Evolutionary conservation across 2,888 invertebrate species (phyloP), one percentile per base, ranked within the genome.

Genomic region (Sylvicola cinctus): DNA sequence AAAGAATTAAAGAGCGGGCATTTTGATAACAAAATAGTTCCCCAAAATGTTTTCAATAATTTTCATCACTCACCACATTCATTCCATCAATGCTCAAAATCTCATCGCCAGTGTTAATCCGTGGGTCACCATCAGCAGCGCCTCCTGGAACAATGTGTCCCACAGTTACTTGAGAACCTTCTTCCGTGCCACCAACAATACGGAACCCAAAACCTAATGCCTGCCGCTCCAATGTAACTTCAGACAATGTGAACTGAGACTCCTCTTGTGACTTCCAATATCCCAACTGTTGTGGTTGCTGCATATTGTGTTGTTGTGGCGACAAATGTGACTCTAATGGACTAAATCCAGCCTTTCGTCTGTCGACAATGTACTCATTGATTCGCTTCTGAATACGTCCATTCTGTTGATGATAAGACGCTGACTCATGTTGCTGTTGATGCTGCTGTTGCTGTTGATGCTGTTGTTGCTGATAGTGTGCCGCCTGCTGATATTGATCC

Each of bases 121-220:
- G 67, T 0, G 88, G 88, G 60, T 96, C 93, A 31, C 83, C 57
- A 55, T 84, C 83, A 2, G 88, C 96, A 2, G 95, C 84, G 3
- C 96, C 96, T 16, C 90, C 88, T 2, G 88, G 83, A 35, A 96
- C 93, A 41, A 96, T 91, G 53, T 91, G 87, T 3, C 96, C 95
- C 17, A 96, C 91, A 8, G 91, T 87, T 39, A 95, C 88, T 60
- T 91, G 80, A 41, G 90, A 88, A 37, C 90, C 87, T 62, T 96
- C 95, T 60, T 96, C 96, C 1, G 88, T 88, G 28, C 98, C 98
- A 15, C 96, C 96, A 23, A 96, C 85, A 50, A 98, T 91, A 40
- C 96, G 70, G 62, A 98, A 98, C 7, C 96, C 98, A 62, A 98
- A 98, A 3, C 96, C 96, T 36, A 78, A 77, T 26, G 85, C 80